Conservation (phyloP, 2,888 invertebrate species). For the Caenorhabditis sp. region DNA sequence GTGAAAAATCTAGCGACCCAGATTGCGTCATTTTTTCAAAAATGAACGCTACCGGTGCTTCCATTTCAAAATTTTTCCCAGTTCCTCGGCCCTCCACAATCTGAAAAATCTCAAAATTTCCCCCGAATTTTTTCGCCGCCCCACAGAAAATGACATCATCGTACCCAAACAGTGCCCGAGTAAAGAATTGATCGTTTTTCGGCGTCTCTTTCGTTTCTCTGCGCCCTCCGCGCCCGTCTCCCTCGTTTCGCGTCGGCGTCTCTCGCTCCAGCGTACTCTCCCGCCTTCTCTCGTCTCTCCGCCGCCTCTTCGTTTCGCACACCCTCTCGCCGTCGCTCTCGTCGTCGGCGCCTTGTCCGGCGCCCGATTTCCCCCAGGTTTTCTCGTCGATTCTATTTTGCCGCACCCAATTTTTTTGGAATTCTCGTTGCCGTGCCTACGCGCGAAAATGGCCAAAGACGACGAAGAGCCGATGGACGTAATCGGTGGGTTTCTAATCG, state of each 20-base stretch:
- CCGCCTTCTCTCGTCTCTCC: slow-evolving; percentile 10
- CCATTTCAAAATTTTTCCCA: too few species aligned
- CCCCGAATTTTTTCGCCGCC: neutral
- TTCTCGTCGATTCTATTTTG: slow-evolving; percentile 6
- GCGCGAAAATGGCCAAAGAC: slow-evolving; percentile 15
- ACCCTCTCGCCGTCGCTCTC: slow-evolving; percentile 3
- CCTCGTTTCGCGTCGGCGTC: slow-evolving; percentile 6
- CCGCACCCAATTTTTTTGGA: too few species aligned
- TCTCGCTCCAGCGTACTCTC: neutral
- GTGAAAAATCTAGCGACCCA: too few species aligned
- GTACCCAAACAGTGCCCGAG: neutral
- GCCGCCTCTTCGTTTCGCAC: neutral
- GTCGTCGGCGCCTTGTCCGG: too few species aligned
- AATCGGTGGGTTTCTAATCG: slow-evolving; percentile 8
- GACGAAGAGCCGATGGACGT: slow-evolving; percentile 24
- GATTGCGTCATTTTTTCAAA: too few species aligned
- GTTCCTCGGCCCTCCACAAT: neutral
- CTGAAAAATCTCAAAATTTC: neutral
- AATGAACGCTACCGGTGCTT: too few species aligned
- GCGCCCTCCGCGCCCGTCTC: slow-evolving; percentile 1
- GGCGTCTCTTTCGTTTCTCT: neutral
- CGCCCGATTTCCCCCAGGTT: neutral
- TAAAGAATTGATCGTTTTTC: neutral
- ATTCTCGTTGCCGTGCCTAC: too few species aligned
- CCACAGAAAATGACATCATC: slow-evolving; percentile 4